Conservation (phyloP, 2,888 invertebrate species). For the Tuta absoluta region DNA sequence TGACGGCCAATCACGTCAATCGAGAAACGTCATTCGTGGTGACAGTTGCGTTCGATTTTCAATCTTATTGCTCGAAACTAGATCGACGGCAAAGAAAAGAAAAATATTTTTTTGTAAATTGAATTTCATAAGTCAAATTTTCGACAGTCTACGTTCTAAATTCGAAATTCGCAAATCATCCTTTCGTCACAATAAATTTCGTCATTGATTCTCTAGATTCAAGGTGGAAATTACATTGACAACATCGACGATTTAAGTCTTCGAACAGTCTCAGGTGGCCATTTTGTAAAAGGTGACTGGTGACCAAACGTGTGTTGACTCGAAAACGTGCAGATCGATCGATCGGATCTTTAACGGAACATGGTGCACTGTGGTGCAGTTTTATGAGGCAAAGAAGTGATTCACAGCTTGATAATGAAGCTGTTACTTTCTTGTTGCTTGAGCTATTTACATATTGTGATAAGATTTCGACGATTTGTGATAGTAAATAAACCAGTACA, state of each 20-base stretch:
- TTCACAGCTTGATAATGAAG: background rate
- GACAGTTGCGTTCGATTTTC: background rate
- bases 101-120: no score
- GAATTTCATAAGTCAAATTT: background rate
- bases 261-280: constrained; percentile 21
- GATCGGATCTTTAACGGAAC: constrained; percentile 65
- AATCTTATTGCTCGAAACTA: background rate
- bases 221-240: background rate
- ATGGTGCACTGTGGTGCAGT: constrained; percentile 38
- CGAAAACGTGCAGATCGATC: constrained; percentile 51
- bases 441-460: background rate
- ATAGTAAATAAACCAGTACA: no score
- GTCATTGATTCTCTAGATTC: background rate
- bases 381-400: constrained; percentile 9
- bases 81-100: no score
- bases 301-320: constrained; percentile 55
- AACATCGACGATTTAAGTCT: background rate
- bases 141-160: background rate
- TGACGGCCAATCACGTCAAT: constrained; percentile 15
- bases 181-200: background rate
- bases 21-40: background rate
- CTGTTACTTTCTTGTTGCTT: constrained; percentile 3
- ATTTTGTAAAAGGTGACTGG: constrained; percentile 53
- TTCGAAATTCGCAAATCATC: background rate
- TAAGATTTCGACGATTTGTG: background rate